phyloP scores from a whole-genome alignment of 2,888 invertebrate genomes.

The Mesochorus sp. region DNA sequence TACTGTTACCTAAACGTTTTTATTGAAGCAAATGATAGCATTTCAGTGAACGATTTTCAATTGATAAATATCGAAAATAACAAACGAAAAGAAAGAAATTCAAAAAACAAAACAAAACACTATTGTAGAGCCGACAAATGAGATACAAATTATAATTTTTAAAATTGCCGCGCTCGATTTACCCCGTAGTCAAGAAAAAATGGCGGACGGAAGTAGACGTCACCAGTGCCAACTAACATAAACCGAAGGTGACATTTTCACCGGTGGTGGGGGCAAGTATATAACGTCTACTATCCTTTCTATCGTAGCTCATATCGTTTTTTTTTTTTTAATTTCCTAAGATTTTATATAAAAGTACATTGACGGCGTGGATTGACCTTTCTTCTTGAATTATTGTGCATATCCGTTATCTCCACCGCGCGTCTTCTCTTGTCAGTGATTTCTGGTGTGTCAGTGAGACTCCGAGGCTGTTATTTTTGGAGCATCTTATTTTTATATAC shows the following conservation, averaged over 20 bases:
- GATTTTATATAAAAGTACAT: constrained; percentile 70
- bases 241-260: constrained; percentile 73
- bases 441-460: constrained; percentile 12
- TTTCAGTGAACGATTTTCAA: constrained; percentile 13
- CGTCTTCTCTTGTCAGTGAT: background rate
- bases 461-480: constrained; percentile 62
- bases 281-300: constrained; percentile 68
- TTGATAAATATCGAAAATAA: background rate
- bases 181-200: constrained; percentile 62
- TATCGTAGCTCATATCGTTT: constrained; percentile 53
- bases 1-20: too few species aligned
- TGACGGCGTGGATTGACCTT: constrained; percentile 32
- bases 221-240: constrained; percentile 80
- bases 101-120: background rate
- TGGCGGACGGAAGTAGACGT: constrained; percentile 80
- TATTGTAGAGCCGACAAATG: background rate
- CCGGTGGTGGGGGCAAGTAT: constrained; percentile 69
- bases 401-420: constrained; percentile 45
- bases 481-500: too few species aligned
- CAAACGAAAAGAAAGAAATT: background rate
- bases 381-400: constrained; percentile 26
- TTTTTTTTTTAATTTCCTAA: constrained; percentile 66
- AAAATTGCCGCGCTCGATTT: constrained; percentile 17
- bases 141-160: background rate
- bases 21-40: too few species aligned